A percentile compares a stretch with the other conserved stretches of the same genome.
Conservation (phyloP, 2,113 vertebrate species). For the Eulacestoma nigropectus region DNA sequence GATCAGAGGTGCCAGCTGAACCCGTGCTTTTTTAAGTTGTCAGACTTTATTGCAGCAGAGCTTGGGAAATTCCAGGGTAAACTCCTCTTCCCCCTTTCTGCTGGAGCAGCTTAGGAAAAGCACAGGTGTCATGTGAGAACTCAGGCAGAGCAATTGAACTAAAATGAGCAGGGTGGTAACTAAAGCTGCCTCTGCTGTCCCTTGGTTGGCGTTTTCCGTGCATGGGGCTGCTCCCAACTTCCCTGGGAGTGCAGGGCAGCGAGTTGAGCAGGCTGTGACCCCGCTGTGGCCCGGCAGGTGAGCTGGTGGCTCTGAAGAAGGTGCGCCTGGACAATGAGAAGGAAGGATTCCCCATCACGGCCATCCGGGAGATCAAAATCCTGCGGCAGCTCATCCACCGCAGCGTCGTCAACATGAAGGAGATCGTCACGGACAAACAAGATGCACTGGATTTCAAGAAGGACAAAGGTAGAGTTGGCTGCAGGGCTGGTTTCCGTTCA, state of each 20-base stretch:
- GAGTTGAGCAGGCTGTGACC: background rate
- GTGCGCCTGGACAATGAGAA: constrained; percentile 97
- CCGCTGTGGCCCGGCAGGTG: constrained; percentile 72
- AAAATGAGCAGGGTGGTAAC: fast-evolving
- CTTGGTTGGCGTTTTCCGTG: background rate
- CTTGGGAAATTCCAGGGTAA: background rate
- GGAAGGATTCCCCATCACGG: constrained; percentile 97
- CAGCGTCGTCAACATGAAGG: constrained; percentile 99
- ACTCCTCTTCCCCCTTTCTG: background rate
- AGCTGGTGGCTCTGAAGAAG: constrained; percentile 96
- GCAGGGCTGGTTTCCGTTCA: background rate
- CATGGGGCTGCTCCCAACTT: fast-evolving
- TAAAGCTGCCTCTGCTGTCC: background rate
- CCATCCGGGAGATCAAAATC: constrained; percentile 97
- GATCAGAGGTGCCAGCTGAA: background rate
- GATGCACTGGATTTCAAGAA: constrained; percentile 99
- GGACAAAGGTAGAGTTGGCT: constrained; percentile 84
- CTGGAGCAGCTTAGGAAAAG: background rate
- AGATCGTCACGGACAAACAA: constrained; percentile 98
- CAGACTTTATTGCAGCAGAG: background rate
- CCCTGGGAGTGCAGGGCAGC: background rate
- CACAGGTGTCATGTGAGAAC: background rate
- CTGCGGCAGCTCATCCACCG: constrained; percentile 93
- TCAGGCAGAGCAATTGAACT: fast-evolving
- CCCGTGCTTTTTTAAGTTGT: background rate